Conservation (phyloP, 2,797 vertebrate species). For the Acropternis orthonyx region DNA sequence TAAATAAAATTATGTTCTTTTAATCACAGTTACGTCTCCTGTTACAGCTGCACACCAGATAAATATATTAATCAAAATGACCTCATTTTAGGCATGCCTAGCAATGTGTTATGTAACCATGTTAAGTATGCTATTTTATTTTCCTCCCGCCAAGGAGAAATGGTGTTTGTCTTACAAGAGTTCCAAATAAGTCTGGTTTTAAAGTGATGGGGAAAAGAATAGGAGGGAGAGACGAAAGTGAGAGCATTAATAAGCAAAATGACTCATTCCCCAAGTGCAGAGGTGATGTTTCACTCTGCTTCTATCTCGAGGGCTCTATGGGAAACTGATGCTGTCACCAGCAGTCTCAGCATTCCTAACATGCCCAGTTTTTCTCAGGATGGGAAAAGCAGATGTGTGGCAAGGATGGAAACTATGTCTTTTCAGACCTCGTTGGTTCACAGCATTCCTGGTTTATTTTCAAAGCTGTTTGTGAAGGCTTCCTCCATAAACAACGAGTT, state of each 20-base stretch:
- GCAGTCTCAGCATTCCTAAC: background rate
- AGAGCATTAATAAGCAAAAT: constrained; percentile 55
- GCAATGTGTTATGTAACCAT: constrained; percentile 56
- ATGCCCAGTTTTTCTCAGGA: background rate
- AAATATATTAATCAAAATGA: constrained; percentile 70
- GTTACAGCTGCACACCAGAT: constrained; percentile 57
- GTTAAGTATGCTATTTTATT: constrained; percentile 68
- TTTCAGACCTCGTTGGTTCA: background rate
- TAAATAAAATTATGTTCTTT: background rate
- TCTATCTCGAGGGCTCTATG: background rate
- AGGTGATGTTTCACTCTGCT: constrained; percentile 31
- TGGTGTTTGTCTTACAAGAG: constrained; percentile 45
- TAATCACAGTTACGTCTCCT: constrained; percentile 14
- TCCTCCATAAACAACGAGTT: background rate
- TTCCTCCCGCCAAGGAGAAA: constrained; percentile 51
- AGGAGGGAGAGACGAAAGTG: constrained; percentile 28
- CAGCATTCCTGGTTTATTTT: background rate
- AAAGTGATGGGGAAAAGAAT: constrained; percentile 21
- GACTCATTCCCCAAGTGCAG: constrained; percentile 37
- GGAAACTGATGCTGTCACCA: constrained; percentile 4
- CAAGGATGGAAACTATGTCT: background rate
- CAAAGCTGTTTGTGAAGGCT: constrained; percentile 1
- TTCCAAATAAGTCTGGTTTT: constrained; percentile 52
- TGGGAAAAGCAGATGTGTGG: constrained; percentile 10
- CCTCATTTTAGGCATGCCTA: constrained; percentile 53